Evolutionary conservation across 2,888 invertebrate species (phyloP).

Genomic region (Tachystola acroxantha): DNA sequence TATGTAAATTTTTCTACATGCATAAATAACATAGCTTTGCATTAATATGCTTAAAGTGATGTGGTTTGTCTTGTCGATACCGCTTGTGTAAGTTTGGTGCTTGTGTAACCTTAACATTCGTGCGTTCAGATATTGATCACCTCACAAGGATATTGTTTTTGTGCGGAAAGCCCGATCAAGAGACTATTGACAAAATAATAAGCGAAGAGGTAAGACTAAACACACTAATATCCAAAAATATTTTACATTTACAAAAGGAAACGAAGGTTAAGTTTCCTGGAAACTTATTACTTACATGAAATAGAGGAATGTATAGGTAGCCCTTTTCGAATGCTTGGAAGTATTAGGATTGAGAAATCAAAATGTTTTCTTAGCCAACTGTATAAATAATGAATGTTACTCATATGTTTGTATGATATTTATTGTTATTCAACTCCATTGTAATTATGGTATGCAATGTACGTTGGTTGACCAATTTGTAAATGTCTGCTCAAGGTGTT

Average conservation of each 20-base stretch:
- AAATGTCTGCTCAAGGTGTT: not conserved
- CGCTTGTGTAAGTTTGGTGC: conserved; percentile 69
- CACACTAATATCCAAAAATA: conserved; percentile 1
- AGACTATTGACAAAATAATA: conserved; percentile 90
- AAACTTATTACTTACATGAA: not conserved
- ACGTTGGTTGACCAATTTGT: not conserved
- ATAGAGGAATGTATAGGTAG: not conserved
- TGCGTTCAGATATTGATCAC: conserved; percentile 90
- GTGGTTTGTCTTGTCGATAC: conserved; percentile 36
- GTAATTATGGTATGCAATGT: not conserved
- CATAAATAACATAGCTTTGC: conserved; percentile 31
- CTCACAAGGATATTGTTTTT: conserved; percentile 92
- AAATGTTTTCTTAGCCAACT: not conserved
- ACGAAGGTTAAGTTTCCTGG: too few relatives aligned
- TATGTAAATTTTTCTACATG: not conserved
- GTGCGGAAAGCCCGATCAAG: conserved; percentile 91
- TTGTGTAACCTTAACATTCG: conserved; percentile 75
- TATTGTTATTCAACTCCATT: not conserved
- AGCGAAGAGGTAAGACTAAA: conserved; percentile 92
- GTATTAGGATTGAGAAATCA: not conserved
- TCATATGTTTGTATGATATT: not conserved
- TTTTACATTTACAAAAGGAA: too few relatives aligned
- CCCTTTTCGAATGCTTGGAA: too few relatives aligned
- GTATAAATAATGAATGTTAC: not conserved
- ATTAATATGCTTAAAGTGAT: conserved; percentile 45